These are phyloP conservation scores for Nautilus pompilius DNA, from an alignment of 1,140 invertebrate genomes.

Conservation along the genomic window DNA sequence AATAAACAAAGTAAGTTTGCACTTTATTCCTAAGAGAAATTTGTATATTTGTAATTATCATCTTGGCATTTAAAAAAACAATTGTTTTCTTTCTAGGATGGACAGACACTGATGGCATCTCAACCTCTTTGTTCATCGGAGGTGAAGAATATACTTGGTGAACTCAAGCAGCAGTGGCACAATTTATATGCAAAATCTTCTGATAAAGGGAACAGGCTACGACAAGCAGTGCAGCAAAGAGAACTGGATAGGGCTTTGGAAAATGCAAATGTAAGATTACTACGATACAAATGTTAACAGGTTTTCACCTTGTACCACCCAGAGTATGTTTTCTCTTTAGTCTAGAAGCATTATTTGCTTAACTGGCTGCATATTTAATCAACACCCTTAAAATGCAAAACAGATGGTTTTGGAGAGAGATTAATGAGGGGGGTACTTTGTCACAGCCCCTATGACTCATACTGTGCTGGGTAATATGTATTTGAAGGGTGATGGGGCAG, in stretches of 20 bases:
- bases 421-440: too few species aligned
- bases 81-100: constrained; percentile 67
- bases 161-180: constrained; percentile 91
- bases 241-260: constrained; percentile 86
- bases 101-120: constrained; percentile 92
- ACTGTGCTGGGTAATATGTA: too few species aligned
- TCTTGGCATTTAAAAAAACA: constrained; percentile 66
- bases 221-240: constrained; percentile 75
- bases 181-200: constrained; percentile 74
- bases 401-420: too few species aligned
- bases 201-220: constrained; percentile 75
- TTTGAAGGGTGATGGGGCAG: too few species aligned
- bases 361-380: too few species aligned
- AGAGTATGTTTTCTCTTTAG: too few species aligned
- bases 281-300: too few species aligned
- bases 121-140: constrained; percentile 91
- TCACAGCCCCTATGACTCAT: too few species aligned
- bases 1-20: constrained; percentile 72
- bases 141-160: constrained; percentile 81
- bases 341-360: too few species aligned
- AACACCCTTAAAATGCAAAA: too few species aligned
- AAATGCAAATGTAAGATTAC: constrained; percentile 59
- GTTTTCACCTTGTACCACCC: too few species aligned
- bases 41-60: too few species aligned
- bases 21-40: constrained; percentile 67